Conservation (phyloP, 2,113 vertebrate genomes). For the Festucalex cinctus region DNA sequence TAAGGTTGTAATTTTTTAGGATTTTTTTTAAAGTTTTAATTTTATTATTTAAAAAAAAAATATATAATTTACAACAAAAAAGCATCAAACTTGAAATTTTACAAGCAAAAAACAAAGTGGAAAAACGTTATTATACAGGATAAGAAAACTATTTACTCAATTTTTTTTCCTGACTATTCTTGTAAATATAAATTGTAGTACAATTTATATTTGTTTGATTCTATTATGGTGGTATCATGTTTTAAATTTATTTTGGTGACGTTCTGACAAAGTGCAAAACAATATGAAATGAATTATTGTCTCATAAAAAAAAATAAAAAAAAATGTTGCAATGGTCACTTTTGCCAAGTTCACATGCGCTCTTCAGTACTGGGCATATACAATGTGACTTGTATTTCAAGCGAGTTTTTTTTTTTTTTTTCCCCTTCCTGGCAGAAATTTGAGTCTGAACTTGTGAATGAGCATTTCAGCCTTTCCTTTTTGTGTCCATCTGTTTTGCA, state of each 20-base stretch:
- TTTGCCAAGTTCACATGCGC: not conserved
- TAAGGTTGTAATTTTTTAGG: too few relatives aligned
- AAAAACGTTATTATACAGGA: too few relatives aligned
- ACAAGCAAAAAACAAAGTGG: too few relatives aligned
- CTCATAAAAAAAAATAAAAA: not conserved
- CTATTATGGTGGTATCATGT: not conserved
- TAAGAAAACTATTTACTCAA: too few relatives aligned
- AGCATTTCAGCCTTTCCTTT: slow-evolving; percentile 27
- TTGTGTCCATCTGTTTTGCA: slow-evolving; percentile 47
- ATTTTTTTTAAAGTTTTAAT: too few relatives aligned
- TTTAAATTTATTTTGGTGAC: too few relatives aligned
- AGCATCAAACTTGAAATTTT: too few relatives aligned
- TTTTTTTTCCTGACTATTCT: too few relatives aligned
- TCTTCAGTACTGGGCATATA: not conserved
- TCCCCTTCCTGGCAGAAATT: slow-evolving; percentile 16
- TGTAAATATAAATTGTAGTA: too few relatives aligned
- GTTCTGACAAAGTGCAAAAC: not conserved
- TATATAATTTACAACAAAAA: too few relatives aligned
- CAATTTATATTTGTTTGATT: too few relatives aligned
- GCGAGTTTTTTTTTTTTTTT: slow-evolving; percentile 1
- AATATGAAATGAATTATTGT: not conserved
- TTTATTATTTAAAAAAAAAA: too few relatives aligned
- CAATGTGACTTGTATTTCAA: slow-evolving; percentile 30
- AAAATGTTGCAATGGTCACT: not conserved
- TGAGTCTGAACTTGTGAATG: slow-evolving; percentile 28